A percentile compares a stretch with the other conserved stretches of the same genome.
These are phyloP conservation scores for Orbicella faveolata DNA, from an alignment of 64 coral and sea anemone genomes.

Conservation along the genomic window DNA sequence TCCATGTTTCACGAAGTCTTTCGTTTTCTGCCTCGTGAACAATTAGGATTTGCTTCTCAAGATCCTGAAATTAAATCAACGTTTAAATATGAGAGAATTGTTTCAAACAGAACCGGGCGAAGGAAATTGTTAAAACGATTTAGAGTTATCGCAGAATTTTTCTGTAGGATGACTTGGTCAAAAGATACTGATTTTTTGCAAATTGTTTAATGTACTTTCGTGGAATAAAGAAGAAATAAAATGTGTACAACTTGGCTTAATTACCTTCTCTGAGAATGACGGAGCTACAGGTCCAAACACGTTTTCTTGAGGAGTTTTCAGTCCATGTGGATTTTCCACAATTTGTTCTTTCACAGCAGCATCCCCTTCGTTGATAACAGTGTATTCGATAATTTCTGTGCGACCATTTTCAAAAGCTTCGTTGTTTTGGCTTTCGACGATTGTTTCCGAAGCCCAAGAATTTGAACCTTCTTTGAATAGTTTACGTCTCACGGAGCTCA, in stretches of 20 bases:
- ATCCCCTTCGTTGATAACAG: slow-evolving; percentile 24
- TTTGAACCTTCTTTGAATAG: slow-evolving; percentile 43
- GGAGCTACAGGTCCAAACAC: slow-evolving; percentile 6
- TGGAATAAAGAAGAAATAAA: background rate
- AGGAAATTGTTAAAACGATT: too few relatives aligned
- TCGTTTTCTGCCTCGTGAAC: slow-evolving; percentile 15
- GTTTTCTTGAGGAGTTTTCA: slow-evolving; percentile 26
- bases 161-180: too few relatives aligned
- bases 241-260: background rate
- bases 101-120: background rate
- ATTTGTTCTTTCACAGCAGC: background rate
- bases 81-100: background rate
- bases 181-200: background rate
- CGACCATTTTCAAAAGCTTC: slow-evolving; percentile 6
- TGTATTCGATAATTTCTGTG: slow-evolving; percentile 40
- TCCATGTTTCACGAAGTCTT: slow-evolving; percentile 9
- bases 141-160: too few relatives aligned
- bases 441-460: slow-evolving; percentile 38
- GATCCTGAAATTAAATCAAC: slow-evolving; percentile 12
- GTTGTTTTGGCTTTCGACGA: slow-evolving; percentile 31
- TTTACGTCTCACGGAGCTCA: slow-evolving; percentile 42
- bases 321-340: slow-evolving; percentile 18
- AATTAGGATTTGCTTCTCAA: slow-evolving; percentile 52
- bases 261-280: slow-evolving; percentile 33
- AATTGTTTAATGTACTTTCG: background rate